Conservation (phyloP, 2,888 invertebrate genomes). For the Sesia bembeciformis region DNA sequence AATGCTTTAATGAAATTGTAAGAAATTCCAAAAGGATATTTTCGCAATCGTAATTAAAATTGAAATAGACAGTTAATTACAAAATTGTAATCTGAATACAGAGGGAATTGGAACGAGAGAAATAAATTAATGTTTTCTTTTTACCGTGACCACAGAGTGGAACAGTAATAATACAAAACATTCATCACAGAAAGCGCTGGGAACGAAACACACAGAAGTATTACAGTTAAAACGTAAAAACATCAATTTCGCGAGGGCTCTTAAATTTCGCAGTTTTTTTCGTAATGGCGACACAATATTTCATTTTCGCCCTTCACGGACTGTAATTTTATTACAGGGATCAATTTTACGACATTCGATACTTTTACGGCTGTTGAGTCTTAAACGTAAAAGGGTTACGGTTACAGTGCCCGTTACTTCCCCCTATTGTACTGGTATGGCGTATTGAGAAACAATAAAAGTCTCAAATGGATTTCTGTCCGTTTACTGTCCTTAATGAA, state of each 20-base stretch:
- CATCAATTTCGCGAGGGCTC: conserved; percentile 8
- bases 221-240: conserved; percentile 11
- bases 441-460: conserved; percentile 25
- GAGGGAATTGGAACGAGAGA: background rate
- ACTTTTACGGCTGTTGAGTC: conserved; percentile 59
- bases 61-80: background rate
- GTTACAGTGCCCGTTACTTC: conserved; percentile 30
- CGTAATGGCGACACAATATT: conserved; percentile 41
- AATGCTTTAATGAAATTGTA: background rate
- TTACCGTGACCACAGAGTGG: conserved; percentile 17
- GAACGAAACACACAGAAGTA: conserved; percentile 8
- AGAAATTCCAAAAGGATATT: background rate
- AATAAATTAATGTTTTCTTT: conserved; percentile 7
- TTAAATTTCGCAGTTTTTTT: conserved; percentile 32
- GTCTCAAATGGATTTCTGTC: background rate
- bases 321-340: conserved; percentile 58
- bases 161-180: conserved; percentile 18
- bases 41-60: background rate
- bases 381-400: conserved; percentile 57
- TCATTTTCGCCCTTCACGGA: conserved; percentile 52
- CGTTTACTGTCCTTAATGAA: background rate
- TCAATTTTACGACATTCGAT: conserved; percentile 61
- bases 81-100: background rate
- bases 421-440: conserved; percentile 33
- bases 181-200: conserved; percentile 15